Conservation (phyloP, 2,113 vertebrate species). For the Tringa solitaria region DNA sequence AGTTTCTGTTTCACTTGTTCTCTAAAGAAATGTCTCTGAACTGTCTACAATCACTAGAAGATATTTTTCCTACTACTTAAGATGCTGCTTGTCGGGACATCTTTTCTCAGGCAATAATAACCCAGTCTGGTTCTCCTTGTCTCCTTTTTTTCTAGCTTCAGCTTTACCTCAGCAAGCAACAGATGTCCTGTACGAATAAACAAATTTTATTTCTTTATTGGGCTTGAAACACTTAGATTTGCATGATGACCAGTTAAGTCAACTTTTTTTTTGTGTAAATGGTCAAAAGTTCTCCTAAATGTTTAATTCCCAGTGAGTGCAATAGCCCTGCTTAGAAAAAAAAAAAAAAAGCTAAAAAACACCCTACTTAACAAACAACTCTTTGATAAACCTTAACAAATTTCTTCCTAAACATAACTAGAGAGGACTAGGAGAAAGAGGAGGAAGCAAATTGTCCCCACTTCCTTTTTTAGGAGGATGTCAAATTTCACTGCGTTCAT, state of each 20-base stretch:
- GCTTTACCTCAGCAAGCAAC: not conserved
- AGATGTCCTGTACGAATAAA: not conserved
- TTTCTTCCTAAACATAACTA: not conserved
- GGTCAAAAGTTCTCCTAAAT: not conserved
- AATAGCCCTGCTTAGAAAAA: not conserved
- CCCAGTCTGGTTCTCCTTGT: not conserved
- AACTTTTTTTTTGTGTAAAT: not conserved
- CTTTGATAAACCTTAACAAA: not conserved
- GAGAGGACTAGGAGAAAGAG: not conserved
- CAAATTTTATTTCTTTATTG: not conserved
- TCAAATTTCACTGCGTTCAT: not conserved
- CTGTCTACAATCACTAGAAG: not conserved
- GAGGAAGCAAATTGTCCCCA: not conserved
- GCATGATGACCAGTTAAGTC: not conserved
- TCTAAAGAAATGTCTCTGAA: conserved; percentile 11
- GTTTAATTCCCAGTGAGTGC: not conserved
- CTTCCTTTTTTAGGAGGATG: not conserved
- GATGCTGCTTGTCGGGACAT: not conserved
- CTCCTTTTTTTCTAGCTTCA: conserved; percentile 19
- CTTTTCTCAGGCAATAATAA: conserved; percentile 5
- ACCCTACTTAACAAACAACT: not conserved
- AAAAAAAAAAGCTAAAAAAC: not conserved
- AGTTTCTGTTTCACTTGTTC: conserved; percentile 26
- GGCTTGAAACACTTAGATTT: not conserved
- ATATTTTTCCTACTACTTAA: not conserved